phyloP scores from a whole-genome alignment of 2,888 invertebrate genomes.

The Reticulitermes lucifugus region DNA sequence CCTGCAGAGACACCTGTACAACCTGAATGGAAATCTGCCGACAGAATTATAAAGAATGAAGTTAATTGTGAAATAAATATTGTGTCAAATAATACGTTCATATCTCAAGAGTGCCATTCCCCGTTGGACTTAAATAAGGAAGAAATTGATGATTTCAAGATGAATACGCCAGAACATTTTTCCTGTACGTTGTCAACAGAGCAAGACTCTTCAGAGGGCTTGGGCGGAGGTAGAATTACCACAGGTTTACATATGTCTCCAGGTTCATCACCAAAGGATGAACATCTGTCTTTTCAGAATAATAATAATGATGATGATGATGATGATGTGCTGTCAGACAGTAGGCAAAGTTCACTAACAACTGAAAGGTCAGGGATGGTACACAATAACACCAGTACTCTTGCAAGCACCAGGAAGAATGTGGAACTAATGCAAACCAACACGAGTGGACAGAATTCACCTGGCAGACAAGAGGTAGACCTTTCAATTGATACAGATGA shows the following conservation, averaged over 20 bases:
- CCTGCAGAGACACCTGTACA: background rate
- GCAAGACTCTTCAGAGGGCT: too few species aligned
- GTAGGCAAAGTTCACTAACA: too few species aligned
- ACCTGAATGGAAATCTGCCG: too few species aligned
- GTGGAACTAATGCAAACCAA: background rate
- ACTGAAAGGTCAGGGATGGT: background rate
- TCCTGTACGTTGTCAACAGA: too few species aligned
- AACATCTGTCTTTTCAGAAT: background rate
- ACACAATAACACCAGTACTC: background rate
- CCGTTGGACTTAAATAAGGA: background rate
- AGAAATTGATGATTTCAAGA: background rate
- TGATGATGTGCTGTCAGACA: background rate
- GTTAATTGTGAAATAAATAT: too few species aligned
- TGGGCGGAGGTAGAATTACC: too few species aligned
- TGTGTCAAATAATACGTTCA: too few species aligned
- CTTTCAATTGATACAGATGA: constrained; percentile 10
- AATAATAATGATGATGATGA: background rate
- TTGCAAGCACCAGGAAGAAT: background rate
- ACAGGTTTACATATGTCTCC: background rate
- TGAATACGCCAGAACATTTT: too few species aligned
- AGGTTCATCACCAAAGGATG: background rate
- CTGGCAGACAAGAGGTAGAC: background rate
- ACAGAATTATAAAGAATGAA: too few species aligned
- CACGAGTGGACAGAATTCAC: background rate
- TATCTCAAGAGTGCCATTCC: background rate